Base-by-base conservation (phyloP, 1,140 invertebrate species). In the Metaphire vulgaris region DNA sequence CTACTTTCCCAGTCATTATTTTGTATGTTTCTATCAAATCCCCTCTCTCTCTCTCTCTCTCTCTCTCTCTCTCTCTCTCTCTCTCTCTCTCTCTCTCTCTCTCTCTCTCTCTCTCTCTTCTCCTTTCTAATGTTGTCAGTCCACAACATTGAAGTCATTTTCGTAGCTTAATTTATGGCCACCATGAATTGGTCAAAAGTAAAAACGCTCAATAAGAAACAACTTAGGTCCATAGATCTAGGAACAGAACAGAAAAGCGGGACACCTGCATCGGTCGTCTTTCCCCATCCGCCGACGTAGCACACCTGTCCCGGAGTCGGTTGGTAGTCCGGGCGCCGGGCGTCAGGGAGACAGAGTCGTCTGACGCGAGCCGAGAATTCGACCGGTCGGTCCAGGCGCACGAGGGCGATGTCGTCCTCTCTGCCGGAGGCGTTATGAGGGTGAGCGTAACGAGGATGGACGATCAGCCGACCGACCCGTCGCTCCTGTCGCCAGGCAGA, bases 291-390 rank as follows among this genome's bases (percentile, higher is more conserved):
- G 2, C 32, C 70, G 1, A 72, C 70, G 21, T 31, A 72, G 30
- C 70, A 72, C 21, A 32, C 6, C 31, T 72, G 70, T 33, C 70
- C 1, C 2, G 26, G 2, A n/a, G 1, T 14, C n/a, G 30, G 41
- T 2, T 31, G 26, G 30, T 16, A 29, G n/a, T n/a, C n/a, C n/a
- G n/a, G n/a, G n/a, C n/a, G n/a, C 26, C 2, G 14, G 70, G n/a
- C 30, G 79, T 21, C 93, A 6, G 1, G 94, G 94, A 96, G 86
- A 84, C 96, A 94, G 14, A 95, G 92, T 28, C 93, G 82, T 79
- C 92, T 92, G 32, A 94, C 92, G 69, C 93, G 94, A 84, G 95
- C 93, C 78, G 92, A 92, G 1, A 97, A 89, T 84, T 95, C 92
- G 0, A 93, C 93, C 0, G 96, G 93, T 0, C 92, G 91, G 79